These are phyloP conservation scores for Oncorhynchus masou DNA, from an alignment of 2,113 vertebrate genomes.

Conservation along the genomic window DNA sequence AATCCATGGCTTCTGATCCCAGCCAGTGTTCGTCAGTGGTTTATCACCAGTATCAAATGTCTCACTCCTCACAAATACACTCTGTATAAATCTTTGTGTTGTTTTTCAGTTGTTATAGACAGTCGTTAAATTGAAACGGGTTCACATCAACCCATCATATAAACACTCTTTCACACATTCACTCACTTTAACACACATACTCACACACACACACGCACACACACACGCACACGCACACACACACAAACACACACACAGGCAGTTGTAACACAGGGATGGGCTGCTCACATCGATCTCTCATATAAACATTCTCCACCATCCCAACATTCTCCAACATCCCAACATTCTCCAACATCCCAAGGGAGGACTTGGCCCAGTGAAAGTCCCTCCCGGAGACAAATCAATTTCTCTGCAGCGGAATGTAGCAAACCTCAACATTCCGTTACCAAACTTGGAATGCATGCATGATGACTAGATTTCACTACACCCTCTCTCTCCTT, in stretches of 20 bases:
- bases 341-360: constrained; percentile 39
- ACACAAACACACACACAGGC: neutral
- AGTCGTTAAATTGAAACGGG: neutral
- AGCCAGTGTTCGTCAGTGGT: constrained; percentile 43
- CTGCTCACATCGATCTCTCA: neutral
- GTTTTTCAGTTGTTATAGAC: constrained; percentile 1
- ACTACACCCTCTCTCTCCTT: constrained; percentile 24
- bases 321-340: constrained; percentile 32
- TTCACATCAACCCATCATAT: neutral
- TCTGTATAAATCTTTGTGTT: neutral
- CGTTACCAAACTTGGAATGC: constrained; percentile 51
- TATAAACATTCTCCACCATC: constrained; percentile 40
- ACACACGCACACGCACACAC: no score
- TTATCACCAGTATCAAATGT: constrained; percentile 56
- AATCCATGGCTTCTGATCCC: constrained; percentile 15
- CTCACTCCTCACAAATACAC: constrained; percentile 1
- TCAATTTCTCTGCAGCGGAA: constrained; percentile 58
- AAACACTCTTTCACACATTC: constrained; percentile 35
- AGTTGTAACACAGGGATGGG: neutral
- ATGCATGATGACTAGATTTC: constrained; percentile 37
- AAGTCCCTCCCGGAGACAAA: constrained; percentile 57
- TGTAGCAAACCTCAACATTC: constrained; percentile 68
- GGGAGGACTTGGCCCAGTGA: constrained; percentile 27
- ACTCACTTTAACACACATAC: constrained; percentile 13
- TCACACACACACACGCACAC: constrained; percentile 27